Evolutionary conservation across 2,888 invertebrate species (phyloP).

Genomic region (Trilocha varians): DNA sequence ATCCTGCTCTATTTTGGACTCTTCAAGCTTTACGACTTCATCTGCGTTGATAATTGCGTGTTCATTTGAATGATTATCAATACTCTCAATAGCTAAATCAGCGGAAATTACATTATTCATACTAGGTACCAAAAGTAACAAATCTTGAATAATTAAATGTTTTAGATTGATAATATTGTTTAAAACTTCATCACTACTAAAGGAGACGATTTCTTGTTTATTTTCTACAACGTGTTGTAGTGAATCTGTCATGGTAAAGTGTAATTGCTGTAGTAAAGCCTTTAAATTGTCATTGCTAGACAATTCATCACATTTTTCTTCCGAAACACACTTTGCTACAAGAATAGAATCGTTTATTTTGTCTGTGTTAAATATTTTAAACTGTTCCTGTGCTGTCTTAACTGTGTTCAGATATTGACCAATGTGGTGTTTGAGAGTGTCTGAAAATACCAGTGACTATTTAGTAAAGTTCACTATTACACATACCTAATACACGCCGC

Average conservation of each 20-base stretch:
- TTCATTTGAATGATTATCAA: too few relatives aligned
- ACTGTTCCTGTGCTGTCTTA: constrained; percentile 1
- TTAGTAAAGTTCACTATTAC: too few relatives aligned
- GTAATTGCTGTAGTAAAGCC: not conserved
- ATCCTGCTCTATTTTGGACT: too few relatives aligned
- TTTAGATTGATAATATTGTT: not conserved
- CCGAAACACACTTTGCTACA: not conserved
- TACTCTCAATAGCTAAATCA: too few relatives aligned
- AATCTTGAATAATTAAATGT: not conserved
- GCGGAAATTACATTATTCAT: not conserved
- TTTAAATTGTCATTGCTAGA: not conserved
- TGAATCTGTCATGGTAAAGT: not conserved
- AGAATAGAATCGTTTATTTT: constrained; percentile 1
- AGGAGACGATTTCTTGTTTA: not conserved
- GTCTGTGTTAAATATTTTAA: not conserved
- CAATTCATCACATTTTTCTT: not conserved
- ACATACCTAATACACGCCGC: too few relatives aligned
- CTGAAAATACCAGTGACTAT: constrained; percentile 2
- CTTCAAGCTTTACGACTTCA: too few relatives aligned
- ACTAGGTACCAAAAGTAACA: not conserved
- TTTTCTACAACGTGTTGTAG: not conserved
- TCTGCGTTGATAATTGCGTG: too few relatives aligned
- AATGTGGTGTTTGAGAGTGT: constrained; percentile 4
- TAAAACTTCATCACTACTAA: not conserved
- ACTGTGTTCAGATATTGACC: constrained; percentile 3